Evolutionary conservation across 2,888 invertebrate genomes (phyloP).

Genomic region (Andrena flavipes): DNA sequence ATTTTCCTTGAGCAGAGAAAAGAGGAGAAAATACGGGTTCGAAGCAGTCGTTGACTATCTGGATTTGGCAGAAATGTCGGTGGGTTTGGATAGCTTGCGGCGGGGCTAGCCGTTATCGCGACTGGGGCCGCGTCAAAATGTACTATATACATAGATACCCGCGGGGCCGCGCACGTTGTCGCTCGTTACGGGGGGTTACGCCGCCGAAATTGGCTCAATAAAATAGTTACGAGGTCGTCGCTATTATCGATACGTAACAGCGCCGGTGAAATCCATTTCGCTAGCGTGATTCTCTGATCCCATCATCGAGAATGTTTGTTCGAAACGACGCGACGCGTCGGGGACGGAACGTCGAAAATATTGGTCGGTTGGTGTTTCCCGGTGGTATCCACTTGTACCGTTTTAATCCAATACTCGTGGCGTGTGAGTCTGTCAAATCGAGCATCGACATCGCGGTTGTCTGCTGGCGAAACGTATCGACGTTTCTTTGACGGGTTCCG

Average conservation of each 20-base stretch:
- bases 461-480: conserved; percentile 32
- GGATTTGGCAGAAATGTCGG: conserved; percentile 24
- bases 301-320: conserved; percentile 10
- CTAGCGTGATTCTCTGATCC: conserved; percentile 11
- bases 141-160: conserved; percentile 19
- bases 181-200: conserved; percentile 51
- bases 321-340: conserved; percentile 15
- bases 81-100: conserved; percentile 41
- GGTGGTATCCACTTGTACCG: neutral
- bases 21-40: conserved; percentile 8
- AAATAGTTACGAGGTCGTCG: conserved; percentile 55
- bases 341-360: neutral
- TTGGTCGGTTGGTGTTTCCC: neutral
- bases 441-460: conserved; percentile 11
- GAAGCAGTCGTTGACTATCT: neutral
- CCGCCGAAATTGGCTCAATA: conserved; percentile 61
- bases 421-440: neutral
- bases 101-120: conserved; percentile 40
- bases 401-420: conserved; percentile 18
- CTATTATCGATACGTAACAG: conserved; percentile 60
- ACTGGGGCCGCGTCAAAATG: conserved; percentile 48
- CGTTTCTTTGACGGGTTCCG: conserved; percentile 15
- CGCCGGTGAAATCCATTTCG: conserved; percentile 49
- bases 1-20: neutral
- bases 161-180: conserved; percentile 42